Base-by-base conservation (phyloP, 2,888 invertebrate genomes). In the Geophilus truncorum region DNA sequence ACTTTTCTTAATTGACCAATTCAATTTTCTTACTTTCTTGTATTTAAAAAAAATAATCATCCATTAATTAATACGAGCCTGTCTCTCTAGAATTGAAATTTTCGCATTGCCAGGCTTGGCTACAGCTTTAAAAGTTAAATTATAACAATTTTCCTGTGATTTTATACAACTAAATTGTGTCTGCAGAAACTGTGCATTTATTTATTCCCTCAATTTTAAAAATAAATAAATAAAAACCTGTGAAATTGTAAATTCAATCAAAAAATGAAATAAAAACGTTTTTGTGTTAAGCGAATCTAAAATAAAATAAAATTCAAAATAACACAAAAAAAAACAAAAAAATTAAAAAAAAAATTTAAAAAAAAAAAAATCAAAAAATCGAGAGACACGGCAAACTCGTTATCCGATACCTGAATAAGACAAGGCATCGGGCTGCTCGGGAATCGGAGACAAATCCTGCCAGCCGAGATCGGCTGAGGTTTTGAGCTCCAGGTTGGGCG, bases 31-130 rank as follows among this genome's bases (percentile, higher is more conserved):
- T 45, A 9, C 15, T 45, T 45, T 45, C 3, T 4, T 9, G 4
- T 7, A 45, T 45, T 45, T 7, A n/a, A 45, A 70, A 70, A 25
- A 23, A 12, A 1, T 6, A 25, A 28, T 28, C 28, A 23, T 28
- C 70, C 28, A 28, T 70, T 62, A 25, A 45, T 45, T 25, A 2
- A n/a, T n/a, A n/a, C n/a, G n/a, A 25, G 25, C 23, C 25, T 25
- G 70, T 70, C 70, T 70, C 70, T 70, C 28, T 25, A 28, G 28
- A 70, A 70, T 70, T 2, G 15, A 32, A 6, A 10, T 21, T 45
- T 62, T 79, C 23, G 62, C 79, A 79, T 28, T 57, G 57, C 79
- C 79, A 79, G 62, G 79, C 79, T 79, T 79, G 79, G 79, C 79
- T 28, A 30, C 32, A 40, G 51, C 34, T 77, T 75, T 15, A 0